phyloP scores from a whole-genome alignment of 2,888 invertebrate genomes.

The Leucoptera coffeella region DNA sequence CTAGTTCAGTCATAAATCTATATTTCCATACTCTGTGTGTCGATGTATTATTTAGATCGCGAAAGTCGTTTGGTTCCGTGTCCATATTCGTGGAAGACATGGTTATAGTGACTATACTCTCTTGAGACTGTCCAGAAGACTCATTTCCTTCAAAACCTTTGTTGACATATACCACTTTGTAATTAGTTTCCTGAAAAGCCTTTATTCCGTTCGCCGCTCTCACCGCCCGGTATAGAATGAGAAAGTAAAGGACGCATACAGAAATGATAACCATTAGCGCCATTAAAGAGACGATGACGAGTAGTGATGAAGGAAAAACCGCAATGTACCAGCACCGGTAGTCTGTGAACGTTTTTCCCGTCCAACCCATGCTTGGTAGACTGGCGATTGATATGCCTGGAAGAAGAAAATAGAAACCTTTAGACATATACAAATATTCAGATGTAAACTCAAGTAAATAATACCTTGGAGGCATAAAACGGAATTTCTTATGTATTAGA shows the following conservation, averaged over 20 bases:
- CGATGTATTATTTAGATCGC: conserved; percentile 7
- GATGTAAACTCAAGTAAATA: too few species aligned
- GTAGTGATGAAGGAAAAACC: conserved; percentile 42
- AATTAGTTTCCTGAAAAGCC: conserved; percentile 17
- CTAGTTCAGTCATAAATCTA: too few species aligned
- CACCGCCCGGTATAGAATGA: conserved; percentile 48
- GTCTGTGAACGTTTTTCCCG: conserved; percentile 39
- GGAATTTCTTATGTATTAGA: too few species aligned
- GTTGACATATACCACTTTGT: conserved; percentile 11
- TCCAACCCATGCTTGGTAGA: conserved; percentile 24
- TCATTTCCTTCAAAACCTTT: conserved; percentile 18
- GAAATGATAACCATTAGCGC: conserved; percentile 33
- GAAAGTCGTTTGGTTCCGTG: conserved; percentile 10
- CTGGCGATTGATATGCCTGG: conserved; percentile 20
- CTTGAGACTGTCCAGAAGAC: conserved; percentile 10
- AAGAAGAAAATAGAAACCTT: conserved; percentile 5
- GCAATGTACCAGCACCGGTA: conserved; percentile 53
- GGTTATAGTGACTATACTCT: conserved; percentile 13
- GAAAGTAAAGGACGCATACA: conserved; percentile 38
- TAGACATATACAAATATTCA: too few species aligned
- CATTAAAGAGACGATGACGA: conserved; percentile 36
- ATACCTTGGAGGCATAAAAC: too few species aligned
- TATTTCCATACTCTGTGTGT: conserved; percentile 5
- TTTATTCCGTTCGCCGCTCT: conserved; percentile 40
- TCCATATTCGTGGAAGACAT: conserved; percentile 7